Evolutionary conservation across 2,797 vertebrate genomes (phyloP).

Genomic region (Phaenicophaeus curvirostris): DNA sequence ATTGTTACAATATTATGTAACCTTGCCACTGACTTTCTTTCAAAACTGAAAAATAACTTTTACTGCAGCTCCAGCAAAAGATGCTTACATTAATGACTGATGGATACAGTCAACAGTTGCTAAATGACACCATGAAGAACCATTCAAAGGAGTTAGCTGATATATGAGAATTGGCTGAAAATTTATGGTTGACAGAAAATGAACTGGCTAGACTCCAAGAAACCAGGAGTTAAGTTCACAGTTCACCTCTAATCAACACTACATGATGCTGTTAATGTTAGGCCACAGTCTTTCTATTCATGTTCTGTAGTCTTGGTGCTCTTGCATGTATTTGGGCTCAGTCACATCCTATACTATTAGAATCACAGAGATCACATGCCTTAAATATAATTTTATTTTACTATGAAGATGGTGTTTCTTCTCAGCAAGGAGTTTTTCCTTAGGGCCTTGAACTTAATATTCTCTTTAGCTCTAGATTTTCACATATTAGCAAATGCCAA

Average conservation of each 20-base stretch:
- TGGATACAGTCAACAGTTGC: background rate
- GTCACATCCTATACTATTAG: background rate
- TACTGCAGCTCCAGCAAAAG: background rate
- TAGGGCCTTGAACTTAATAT: background rate
- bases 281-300: background rate
- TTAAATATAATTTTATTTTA: background rate
- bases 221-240: background rate
- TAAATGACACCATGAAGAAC: background rate
- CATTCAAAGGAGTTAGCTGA: background rate
- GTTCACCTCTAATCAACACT: background rate
- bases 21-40: background rate
- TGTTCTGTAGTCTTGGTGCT: background rate
- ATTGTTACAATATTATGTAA: background rate
- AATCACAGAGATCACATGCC: background rate
- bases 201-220: background rate
- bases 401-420: background rate
- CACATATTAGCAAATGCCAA: background rate
- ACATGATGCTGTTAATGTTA: background rate
- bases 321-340: background rate
- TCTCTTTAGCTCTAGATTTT: background rate
- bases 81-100: background rate
- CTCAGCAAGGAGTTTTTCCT: background rate
- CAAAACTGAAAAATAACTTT: background rate
- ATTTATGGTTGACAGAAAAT: background rate
- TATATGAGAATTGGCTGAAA: background rate